A percentile compares a stretch with the other conserved stretches of the same genome.
phyloP scores from a whole-genome alignment of 2,113 vertebrate species.

The Tupaia chinensis region DNA sequence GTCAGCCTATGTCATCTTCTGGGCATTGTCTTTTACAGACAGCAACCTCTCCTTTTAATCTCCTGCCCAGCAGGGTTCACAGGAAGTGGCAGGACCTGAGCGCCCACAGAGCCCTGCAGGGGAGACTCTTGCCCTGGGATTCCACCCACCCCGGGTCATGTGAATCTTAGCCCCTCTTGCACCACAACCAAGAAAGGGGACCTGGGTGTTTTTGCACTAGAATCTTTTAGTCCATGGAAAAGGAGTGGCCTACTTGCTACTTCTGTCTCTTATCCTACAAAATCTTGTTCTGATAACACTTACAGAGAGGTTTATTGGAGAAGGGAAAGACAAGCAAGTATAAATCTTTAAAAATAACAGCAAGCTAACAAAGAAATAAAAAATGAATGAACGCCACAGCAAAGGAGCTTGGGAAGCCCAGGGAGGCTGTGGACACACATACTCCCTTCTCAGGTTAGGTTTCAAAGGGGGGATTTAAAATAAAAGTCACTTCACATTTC shows the following conservation, averaged over 20 bases:
- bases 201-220: not conserved
- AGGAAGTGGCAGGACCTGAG: not conserved
- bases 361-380: not conserved
- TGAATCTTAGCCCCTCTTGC: not conserved
- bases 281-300: not conserved
- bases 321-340: not conserved
- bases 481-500: constrained; percentile 77
- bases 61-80: not conserved
- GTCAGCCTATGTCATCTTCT: accelerated
- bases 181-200: too few species aligned
- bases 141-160: accelerated
- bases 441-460: not conserved
- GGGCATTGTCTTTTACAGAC: not conserved
- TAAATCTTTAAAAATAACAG: not conserved
- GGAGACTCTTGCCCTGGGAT: not conserved
- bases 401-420: not conserved
- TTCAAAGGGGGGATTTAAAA: constrained; percentile 79
- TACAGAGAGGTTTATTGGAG: not conserved
- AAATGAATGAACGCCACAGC: not conserved
- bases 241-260: not conserved
- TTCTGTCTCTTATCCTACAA: not conserved
- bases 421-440: accelerated
- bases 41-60: accelerated
- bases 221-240: not conserved
- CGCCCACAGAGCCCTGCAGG: not conserved